Percentiles rank a stretch among this genome's conserved stretches.
Evolutionary conservation across 2,113 vertebrate species (phyloP).

Genomic region (Hepsetus odoe): DNA sequence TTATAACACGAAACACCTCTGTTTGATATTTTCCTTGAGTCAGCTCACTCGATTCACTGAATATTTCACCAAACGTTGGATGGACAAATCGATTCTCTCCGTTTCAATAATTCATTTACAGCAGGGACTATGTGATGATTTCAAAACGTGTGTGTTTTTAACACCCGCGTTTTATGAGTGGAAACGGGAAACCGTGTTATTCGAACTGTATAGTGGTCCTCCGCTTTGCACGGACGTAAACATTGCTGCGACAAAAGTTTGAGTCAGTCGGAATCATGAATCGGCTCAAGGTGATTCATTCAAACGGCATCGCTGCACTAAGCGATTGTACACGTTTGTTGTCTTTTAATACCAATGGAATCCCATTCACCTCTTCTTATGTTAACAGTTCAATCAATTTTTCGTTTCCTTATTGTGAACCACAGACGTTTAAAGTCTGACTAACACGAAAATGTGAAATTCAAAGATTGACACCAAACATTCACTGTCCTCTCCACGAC

Average conservation of each 20-base stretch:
- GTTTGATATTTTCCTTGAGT: background rate
- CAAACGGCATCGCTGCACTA: background rate
- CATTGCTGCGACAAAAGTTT: background rate
- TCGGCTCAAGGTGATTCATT: background rate
- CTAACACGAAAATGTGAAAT: no score
- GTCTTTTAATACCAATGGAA: no score
- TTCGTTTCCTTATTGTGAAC: no score
- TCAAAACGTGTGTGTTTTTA: no score
- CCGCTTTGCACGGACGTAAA: background rate
- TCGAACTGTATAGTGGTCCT: background rate
- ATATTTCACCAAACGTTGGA: no score
- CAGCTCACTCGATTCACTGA: background rate
- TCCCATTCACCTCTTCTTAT: no score
- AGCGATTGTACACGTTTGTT: no score
- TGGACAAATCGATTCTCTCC: background rate
- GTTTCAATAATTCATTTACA: background rate
- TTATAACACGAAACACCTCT: no score
- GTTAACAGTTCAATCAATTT: no score
- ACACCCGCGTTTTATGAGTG: background rate
- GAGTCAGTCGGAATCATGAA: background rate
- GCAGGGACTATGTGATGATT: background rate
- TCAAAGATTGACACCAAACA: no score
- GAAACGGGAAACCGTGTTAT: background rate
- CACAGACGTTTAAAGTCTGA: no score
- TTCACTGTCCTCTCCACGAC: background rate